A percentile compares a stretch with the other conserved stretches of the same genome.
phyloP scores from a whole-genome alignment of 2,797 vertebrate species.

The Selene dorsalis region DNA sequence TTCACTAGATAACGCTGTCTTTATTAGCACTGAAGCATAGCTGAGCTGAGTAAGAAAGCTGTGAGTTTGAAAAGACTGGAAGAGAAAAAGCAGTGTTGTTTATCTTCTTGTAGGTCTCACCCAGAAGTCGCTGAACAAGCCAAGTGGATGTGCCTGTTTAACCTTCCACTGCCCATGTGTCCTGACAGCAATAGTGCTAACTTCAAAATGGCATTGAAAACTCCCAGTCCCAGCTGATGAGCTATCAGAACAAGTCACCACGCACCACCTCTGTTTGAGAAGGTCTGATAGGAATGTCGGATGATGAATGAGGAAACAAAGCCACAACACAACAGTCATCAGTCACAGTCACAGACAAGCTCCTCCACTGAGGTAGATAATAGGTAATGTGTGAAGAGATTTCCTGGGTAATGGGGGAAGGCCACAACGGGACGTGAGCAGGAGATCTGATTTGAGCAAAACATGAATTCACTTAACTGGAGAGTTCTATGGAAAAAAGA shows the following conservation, averaged over 20 bases:
- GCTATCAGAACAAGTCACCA: slow-evolving; percentile 57
- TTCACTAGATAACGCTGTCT: not conserved
- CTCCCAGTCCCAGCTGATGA: not conserved
- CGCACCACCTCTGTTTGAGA: slow-evolving; percentile 30
- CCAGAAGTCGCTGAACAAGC: not conserved
- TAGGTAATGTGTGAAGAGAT: slow-evolving; percentile 53
- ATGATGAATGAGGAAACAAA: slow-evolving; percentile 61
- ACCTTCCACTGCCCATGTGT: not conserved
- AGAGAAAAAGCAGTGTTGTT: not conserved
- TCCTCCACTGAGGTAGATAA: slow-evolving; percentile 14
- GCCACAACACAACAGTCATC: slow-evolving; percentile 55
- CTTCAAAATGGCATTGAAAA: slow-evolving; percentile 40
- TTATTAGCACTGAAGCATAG: too few relatives aligned
- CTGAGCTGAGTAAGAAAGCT: not conserved
- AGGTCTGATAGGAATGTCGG: slow-evolving; percentile 40
- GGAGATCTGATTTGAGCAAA: slow-evolving; percentile 35
- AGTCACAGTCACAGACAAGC: slow-evolving; percentile 50
- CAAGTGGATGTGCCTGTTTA: not conserved
- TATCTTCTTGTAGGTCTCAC: not conserved
- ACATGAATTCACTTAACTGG: slow-evolving; percentile 19
- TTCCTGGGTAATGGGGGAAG: slow-evolving; percentile 58
- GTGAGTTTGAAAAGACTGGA: not conserved
- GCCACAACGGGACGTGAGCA: slow-evolving; percentile 19
- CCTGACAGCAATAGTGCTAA: not conserved
- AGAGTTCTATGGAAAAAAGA: slow-evolving; percentile 17